phyloP scores from a whole-genome alignment of 2,888 invertebrate genomes.

The Prenolepis imparis region DNA sequence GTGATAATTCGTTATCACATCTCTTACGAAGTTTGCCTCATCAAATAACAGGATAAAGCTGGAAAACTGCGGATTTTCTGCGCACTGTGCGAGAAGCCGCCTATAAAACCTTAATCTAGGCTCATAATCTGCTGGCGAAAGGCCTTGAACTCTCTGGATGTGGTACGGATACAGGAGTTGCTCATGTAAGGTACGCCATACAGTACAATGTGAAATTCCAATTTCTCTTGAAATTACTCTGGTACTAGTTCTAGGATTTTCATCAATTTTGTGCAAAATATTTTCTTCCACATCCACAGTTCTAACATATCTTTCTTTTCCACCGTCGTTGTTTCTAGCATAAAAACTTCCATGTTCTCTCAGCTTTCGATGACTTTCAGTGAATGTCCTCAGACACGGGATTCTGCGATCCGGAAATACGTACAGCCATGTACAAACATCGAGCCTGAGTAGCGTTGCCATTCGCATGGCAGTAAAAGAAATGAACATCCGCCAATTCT shows the following conservation, averaged over 20 bases:
- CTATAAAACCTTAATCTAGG: too few relatives aligned
- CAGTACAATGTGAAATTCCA: conserved; percentile 24
- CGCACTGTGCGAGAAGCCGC: too few relatives aligned
- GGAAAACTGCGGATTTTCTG: too few relatives aligned
- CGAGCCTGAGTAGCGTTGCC: not conserved
- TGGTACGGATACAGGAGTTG: too few relatives aligned
- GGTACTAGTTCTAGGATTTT: conserved; percentile 46
- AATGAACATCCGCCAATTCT: not conserved
- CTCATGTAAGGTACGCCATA: too few relatives aligned
- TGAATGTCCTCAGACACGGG: not conserved
- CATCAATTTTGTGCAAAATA: conserved; percentile 43
- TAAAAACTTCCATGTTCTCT: not conserved
- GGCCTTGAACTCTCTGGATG: too few relatives aligned
- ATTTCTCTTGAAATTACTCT: conserved; percentile 39
- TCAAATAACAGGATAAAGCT: too few relatives aligned
- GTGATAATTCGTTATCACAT: too few relatives aligned
- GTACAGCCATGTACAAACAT: not conserved
- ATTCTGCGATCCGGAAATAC: not conserved
- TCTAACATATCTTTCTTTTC: conserved; percentile 34
- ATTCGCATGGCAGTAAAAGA: not conserved
- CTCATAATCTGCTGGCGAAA: too few relatives aligned
- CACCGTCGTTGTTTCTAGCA: not conserved
- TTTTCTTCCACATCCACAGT: conserved; percentile 38
- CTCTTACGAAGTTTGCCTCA: too few relatives aligned
- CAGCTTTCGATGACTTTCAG: not conserved